phyloP scores from a whole-genome alignment of 2,113 vertebrate species.

The Ivindomyrus marchei region DNA sequence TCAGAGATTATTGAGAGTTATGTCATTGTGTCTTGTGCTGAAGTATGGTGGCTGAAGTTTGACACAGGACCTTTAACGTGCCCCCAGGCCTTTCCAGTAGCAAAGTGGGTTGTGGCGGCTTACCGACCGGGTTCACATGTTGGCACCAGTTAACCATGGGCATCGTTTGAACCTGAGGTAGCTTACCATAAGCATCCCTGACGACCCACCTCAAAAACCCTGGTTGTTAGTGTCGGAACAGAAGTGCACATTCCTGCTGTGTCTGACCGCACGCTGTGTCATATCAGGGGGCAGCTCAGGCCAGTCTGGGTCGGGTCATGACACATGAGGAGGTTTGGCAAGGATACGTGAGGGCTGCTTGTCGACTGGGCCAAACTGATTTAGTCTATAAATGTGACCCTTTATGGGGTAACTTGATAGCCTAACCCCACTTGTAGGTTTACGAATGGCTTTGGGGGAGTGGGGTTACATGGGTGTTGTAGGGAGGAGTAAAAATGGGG shows the following conservation, averaged over 20 bases:
- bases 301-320: neutral
- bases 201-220: no score
- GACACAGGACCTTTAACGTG: neutral
- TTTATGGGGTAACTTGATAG: neutral
- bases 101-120: neutral
- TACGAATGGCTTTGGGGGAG: neutral
- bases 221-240: no score
- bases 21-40: neutral
- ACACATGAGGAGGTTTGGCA: neutral
- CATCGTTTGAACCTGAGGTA: no score
- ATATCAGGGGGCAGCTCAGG: neutral
- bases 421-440: neutral
- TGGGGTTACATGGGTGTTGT: neutral
- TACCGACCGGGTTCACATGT: neutral
- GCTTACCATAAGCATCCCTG: no score
- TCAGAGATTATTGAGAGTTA: neutral
- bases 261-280: neutral
- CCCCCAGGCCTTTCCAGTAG: neutral
- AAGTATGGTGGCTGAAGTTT: neutral
- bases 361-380: neutral
- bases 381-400: neutral
- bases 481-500: neutral
- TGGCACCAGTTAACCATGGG: neutral
- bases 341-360: neutral
- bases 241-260: no score